Conservation (phyloP, 1,140 invertebrate genomes). For the Ceratitis capitata region DNA sequence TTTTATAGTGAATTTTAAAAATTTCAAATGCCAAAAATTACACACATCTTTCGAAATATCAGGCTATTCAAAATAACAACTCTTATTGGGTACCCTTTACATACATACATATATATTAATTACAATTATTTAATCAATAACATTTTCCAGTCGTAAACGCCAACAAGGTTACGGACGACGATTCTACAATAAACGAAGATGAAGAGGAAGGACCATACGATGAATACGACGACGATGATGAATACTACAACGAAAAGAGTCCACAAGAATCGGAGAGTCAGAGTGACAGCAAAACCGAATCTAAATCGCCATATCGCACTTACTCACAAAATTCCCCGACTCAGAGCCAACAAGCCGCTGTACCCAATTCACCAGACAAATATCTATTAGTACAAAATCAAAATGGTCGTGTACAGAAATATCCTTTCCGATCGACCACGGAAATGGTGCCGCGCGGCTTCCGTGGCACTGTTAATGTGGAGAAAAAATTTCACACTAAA, state of each 20-base stretch:
- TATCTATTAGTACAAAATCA: constrained; percentile 60
- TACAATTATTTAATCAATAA: no score
- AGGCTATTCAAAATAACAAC: no score
- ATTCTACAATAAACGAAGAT: constrained; percentile 61
- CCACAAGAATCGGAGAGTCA: background rate
- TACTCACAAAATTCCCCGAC: constrained; percentile 54
- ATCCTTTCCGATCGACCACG: constrained; percentile 52
- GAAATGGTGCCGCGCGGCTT: constrained; percentile 60
- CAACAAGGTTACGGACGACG: constrained; percentile 47
- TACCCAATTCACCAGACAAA: constrained; percentile 52
- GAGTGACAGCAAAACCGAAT: constrained; percentile 18
- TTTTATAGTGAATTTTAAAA: no score
- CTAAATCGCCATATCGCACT: constrained; percentile 46
- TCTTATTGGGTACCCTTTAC: no score
- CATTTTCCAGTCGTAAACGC: constrained; percentile 41
- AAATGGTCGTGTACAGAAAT: constrained; percentile 55
- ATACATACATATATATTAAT: no score
- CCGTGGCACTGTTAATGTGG: constrained; percentile 62
- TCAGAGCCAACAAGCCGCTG: constrained; percentile 62
- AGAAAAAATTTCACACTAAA: constrained; percentile 64
- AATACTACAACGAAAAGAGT: constrained; percentile 53
- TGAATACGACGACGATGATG: constrained; percentile 68
- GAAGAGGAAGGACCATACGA: constrained; percentile 67
- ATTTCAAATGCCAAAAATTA: no score
- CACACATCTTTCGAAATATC: no score